Percentiles rank a stretch among this genome's conserved stretches.
These are phyloP conservation scores for Caenorhabditis macrosperma DNA, from an alignment of 2,888 invertebrate species.

Conservation along the genomic window DNA sequence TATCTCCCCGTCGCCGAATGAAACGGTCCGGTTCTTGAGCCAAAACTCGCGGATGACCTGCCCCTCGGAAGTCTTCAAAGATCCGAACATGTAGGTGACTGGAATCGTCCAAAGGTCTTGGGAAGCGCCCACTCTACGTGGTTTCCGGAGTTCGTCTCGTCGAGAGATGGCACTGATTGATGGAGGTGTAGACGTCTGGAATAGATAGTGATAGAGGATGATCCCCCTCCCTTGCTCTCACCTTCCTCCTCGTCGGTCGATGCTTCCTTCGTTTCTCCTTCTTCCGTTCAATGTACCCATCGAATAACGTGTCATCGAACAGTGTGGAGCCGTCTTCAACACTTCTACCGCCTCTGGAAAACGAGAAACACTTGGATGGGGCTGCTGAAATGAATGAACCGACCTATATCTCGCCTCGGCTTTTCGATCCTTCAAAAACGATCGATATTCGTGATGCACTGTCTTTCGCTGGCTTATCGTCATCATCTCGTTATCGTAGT, in stretches of 20 bases:
- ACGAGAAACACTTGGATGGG: not conserved
- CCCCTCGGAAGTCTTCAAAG: constrained; percentile 71
- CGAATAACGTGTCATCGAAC: constrained; percentile 67
- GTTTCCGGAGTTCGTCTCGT: constrained; percentile 63
- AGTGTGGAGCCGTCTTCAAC: constrained; percentile 49
- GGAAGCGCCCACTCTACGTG: constrained; percentile 56
- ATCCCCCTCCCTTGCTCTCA: too few relatives aligned
- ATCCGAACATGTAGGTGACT: constrained; percentile 78
- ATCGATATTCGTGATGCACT: constrained; percentile 47
- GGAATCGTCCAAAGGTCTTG: constrained; percentile 78
- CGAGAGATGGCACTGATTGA: constrained; percentile 23
- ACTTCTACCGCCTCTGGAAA: constrained; percentile 28
- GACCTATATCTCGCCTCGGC: constrained; percentile 29
- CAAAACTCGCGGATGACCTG: constrained; percentile 79
- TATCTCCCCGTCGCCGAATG: constrained; percentile 77
- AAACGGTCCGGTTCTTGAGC: constrained; percentile 76
- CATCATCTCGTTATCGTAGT: constrained; percentile 74
- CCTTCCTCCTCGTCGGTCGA: constrained; percentile 39
- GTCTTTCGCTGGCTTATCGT: constrained; percentile 60
- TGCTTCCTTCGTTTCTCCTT: constrained; percentile 53
- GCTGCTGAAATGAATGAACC: too few relatives aligned
- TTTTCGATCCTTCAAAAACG: constrained; percentile 54
- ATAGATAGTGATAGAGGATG: too few relatives aligned
- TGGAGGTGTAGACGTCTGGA: constrained; percentile 24
- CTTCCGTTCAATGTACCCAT: constrained; percentile 51